Percentiles rank a stretch among this genome's conserved stretches.
These are phyloP conservation scores for Drosophila nannoptera DNA, from an alignment of 1,140 invertebrate species.

Conservation along the genomic window DNA sequence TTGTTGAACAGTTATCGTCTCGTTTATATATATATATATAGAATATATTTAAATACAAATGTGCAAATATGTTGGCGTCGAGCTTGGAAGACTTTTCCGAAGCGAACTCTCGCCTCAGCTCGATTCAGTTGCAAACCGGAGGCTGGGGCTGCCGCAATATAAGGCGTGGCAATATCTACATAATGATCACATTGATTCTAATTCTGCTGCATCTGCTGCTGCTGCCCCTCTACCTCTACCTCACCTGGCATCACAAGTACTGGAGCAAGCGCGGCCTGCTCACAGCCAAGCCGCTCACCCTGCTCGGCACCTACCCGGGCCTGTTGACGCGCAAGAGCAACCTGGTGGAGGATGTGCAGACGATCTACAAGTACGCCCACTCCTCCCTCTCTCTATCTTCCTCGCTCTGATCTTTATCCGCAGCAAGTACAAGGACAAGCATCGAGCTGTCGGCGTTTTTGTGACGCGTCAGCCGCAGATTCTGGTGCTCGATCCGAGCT, in stretches of 20 bases:
- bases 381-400: background rate
- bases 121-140: conserved; percentile 17
- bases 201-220: conserved; percentile 44
- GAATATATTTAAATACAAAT: background rate
- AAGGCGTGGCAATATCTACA: conserved; percentile 45
- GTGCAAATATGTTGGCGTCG: background rate
- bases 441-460: conserved; percentile 79
- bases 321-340: conserved; percentile 53
- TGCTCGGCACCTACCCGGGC: conserved; percentile 80
- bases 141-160: conserved; percentile 36
- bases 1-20: background rate
- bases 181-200: conserved; percentile 30
- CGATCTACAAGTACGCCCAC: conserved; percentile 59
- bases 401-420: background rate
- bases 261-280: conserved; percentile 68
- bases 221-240: conserved; percentile 69
- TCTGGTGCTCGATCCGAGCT: conserved; percentile 80
- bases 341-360: conserved; percentile 61
- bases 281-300: conserved; percentile 65
- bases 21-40: background rate
- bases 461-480: conserved; percentile 79
- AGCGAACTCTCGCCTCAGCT: background rate
- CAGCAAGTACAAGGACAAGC: conserved; percentile 54
- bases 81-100: background rate
- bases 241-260: conserved; percentile 76